Evolutionary conservation across 2,888 invertebrate species (phyloP).

Genomic region (Adelognathus sp.): DNA sequence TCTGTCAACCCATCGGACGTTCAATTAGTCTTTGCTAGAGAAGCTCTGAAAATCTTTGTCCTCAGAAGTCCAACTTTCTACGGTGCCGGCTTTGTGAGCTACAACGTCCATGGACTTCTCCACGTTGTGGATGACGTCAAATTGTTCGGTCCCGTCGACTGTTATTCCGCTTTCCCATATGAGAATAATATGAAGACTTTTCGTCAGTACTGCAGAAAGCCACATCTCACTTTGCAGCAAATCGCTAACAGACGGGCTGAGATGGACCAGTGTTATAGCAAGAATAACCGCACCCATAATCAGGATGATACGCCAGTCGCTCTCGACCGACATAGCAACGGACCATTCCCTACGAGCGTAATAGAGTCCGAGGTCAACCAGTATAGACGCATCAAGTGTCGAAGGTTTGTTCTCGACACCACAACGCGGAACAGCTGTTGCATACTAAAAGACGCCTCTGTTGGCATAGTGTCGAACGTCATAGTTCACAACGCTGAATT

Average conservation of each 20-base stretch:
- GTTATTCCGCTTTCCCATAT: constrained; percentile 34
- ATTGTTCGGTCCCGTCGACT: constrained; percentile 16
- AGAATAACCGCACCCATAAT: neutral
- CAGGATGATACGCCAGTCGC: neutral
- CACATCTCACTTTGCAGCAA: constrained; percentile 30
- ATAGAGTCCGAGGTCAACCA: neutral
- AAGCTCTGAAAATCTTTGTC: constrained; percentile 18
- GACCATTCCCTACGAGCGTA: neutral
- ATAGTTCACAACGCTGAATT: neutral
- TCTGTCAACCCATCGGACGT: neutral
- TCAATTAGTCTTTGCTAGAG: neutral
- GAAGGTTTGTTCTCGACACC: neutral
- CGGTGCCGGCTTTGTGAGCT: constrained; percentile 20
- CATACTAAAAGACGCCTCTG: neutral
- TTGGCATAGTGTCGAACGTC: neutral
- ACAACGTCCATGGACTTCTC: constrained; percentile 36
- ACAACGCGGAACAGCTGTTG: neutral
- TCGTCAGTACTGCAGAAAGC: constrained; percentile 23
- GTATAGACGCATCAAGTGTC: neutral
- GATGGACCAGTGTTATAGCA: neutral
- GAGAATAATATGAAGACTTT: constrained; percentile 44
- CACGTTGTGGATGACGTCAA: constrained; percentile 30
- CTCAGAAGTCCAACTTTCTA: neutral
- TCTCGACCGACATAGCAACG: neutral
- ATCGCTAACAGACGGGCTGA: neutral